Conservation (phyloP, 2,797 vertebrate genomes). For the Mormyrus hasselquistii region DNA sequence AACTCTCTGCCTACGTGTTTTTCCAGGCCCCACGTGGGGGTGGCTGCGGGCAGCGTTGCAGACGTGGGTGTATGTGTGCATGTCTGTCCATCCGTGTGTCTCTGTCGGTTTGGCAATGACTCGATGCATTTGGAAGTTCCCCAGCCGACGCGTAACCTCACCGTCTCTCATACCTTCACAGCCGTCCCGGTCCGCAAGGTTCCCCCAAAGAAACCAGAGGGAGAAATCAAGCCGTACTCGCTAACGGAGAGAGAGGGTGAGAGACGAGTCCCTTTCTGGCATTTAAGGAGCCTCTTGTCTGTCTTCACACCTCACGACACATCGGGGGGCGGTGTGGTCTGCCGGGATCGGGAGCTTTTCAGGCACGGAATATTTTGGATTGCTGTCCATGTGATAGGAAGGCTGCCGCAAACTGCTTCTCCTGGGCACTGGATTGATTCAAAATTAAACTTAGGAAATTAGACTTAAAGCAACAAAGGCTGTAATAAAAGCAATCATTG, state of each 20-base stretch:
- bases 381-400: not conserved
- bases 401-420: not conserved
- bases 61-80: not conserved
- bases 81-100: constrained; percentile 9
- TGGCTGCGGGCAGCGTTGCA: not conserved
- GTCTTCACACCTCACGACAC: not conserved
- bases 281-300: not conserved
- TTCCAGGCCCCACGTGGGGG: not conserved
- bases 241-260: constrained; percentile 82
- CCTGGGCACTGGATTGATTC: not conserved
- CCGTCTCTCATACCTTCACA: constrained; percentile 32
- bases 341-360: not conserved
- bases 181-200: constrained; percentile 63
- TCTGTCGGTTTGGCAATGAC: not conserved
- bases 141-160: not conserved
- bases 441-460: not conserved
- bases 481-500: not conserved
- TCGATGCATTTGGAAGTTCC: not conserved
- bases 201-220: constrained; percentile 72
- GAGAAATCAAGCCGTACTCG: constrained; percentile 89
- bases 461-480: not conserved
- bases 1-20: not conserved
- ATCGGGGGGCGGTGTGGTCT: not conserved
- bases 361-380: not conserved
- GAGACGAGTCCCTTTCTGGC: constrained; percentile 19